Evolutionary conservation across 2,113 vertebrate genomes (phyloP), one percentile per base, ranked within the genome.

Genomic region (Scopus umbretta): DNA sequence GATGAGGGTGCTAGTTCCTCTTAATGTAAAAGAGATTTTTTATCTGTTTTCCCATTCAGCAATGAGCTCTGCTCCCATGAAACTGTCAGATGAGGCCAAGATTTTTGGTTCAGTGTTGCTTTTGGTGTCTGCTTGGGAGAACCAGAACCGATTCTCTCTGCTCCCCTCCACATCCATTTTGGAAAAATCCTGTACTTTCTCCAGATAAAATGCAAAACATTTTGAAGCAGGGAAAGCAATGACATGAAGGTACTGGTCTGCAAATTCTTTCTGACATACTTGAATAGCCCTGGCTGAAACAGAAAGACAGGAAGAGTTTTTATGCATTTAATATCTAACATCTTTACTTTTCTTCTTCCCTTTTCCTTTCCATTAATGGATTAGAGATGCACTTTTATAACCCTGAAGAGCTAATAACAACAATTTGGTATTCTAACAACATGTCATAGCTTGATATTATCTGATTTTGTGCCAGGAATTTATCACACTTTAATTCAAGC

Each of bases 21-120:
- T 43, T 62, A n/a, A 45, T 22, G 1, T 58, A 40, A 52, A 74
- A 45, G 9, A 19, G 2, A 0, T 0, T 10, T 29, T 23, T 13
- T 74, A 0, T 0, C 6, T 38, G 8, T 61, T 78, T 92, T 47
- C 38, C 45, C 17, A 55, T 59, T 71, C 47, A 90, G 8, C 50
- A 89, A 20, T 26, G 42, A 89, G 13, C 32, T 63, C 42, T 67
- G 26, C 6, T 67, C 11, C 13, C 18, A 38, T 21, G 26, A 74
- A 52, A 13, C 13, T 59, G 18, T 25, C 23, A 68, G 34, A 67
- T 47, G 74, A 84, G 17, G 29, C 52, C 12, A 42, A 67, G 66
- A 42, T n/a, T 71, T 88, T 85, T 16, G 56, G 7, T 29, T 81
- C 55, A 62, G 13, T 42, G 6, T 38, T 68, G 27, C 3, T 27